These are phyloP conservation scores for Himantopus leucocephalus DNA, from an alignment of 2,113 vertebrate genomes.

Conservation along the genomic window DNA sequence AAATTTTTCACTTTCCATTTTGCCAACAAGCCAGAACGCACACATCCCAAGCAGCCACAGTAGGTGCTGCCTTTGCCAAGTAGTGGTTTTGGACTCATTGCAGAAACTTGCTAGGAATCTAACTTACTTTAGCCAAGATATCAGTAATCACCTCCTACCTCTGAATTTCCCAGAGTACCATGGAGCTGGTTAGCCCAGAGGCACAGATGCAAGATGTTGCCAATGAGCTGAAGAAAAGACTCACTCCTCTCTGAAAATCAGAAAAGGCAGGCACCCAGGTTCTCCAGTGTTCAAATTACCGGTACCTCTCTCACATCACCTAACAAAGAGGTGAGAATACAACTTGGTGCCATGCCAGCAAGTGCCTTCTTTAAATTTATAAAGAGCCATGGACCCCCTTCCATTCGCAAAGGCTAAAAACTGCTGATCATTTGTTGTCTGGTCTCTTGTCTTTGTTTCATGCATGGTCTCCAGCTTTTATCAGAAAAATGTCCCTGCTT, in stretches of 20 bases:
- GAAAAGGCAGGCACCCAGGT: neutral
- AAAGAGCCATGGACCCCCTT: fast-evolving
- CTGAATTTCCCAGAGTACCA: neutral
- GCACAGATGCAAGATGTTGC: neutral
- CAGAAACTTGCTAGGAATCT: neutral
- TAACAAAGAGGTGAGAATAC: neutral
- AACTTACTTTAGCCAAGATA: neutral
- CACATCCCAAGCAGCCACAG: neutral
- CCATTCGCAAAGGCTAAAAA: neutral
- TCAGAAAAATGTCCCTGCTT: neutral
- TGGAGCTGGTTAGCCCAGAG: neutral
- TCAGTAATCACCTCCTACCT: neutral
- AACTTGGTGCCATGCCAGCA: neutral
- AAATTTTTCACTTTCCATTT: neutral
- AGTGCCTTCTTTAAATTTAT: neutral
- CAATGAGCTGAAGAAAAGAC: neutral
- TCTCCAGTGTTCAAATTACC: neutral
- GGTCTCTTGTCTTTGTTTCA: neutral
- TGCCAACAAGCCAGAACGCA: neutral
- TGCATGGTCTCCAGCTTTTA: neutral
- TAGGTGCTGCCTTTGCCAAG: neutral
- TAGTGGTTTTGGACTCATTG: neutral
- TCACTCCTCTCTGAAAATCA: neutral
- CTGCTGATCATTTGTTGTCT: neutral
- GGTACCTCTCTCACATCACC: neutral